These are phyloP conservation scores for Macrobrachium nipponense DNA, from an alignment of 1,140 invertebrate genomes.

Conservation along the genomic window DNA sequence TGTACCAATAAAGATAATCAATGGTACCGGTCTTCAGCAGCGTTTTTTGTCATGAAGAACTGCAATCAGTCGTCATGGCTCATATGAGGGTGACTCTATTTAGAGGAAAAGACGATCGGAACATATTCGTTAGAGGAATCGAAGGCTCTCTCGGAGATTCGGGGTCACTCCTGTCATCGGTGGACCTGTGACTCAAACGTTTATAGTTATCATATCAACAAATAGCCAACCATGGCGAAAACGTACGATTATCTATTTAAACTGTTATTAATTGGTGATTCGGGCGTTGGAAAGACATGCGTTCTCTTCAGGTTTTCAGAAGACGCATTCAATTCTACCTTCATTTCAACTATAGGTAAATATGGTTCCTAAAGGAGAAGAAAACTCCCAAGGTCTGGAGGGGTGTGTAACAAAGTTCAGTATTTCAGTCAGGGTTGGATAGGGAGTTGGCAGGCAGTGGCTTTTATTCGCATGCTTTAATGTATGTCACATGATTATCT, in stretches of 20 bases:
- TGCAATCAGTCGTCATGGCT: too few relatives aligned
- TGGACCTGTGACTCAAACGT: not conserved
- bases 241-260: slow-evolving; percentile 99
- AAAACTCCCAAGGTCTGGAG: slow-evolving; percentile 2
- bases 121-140: too few relatives aligned
- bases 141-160: too few relatives aligned
- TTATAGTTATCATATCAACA: slow-evolving; percentile 55
- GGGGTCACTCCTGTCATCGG: not conserved
- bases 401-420: slow-evolving; percentile 6
- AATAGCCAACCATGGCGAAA: slow-evolving; percentile 71
- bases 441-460: too few relatives aligned
- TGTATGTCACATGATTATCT: too few relatives aligned
- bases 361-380: not conserved
- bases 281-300: slow-evolving; percentile 98
- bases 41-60: too few relatives aligned
- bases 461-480: too few relatives aligned
- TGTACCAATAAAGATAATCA: too few relatives aligned
- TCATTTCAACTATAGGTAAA: slow-evolving; percentile 97
- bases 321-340: slow-evolving; percentile 98
- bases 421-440: too few relatives aligned
- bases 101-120: too few relatives aligned
- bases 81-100: too few relatives aligned
- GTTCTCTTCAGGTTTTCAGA: slow-evolving; percentile 98
- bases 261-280: slow-evolving; percentile 96
- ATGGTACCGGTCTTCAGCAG: too few relatives aligned